Base-by-base conservation (phyloP, 2,113 vertebrate genomes). In the Barnardius zonarius region DNA sequence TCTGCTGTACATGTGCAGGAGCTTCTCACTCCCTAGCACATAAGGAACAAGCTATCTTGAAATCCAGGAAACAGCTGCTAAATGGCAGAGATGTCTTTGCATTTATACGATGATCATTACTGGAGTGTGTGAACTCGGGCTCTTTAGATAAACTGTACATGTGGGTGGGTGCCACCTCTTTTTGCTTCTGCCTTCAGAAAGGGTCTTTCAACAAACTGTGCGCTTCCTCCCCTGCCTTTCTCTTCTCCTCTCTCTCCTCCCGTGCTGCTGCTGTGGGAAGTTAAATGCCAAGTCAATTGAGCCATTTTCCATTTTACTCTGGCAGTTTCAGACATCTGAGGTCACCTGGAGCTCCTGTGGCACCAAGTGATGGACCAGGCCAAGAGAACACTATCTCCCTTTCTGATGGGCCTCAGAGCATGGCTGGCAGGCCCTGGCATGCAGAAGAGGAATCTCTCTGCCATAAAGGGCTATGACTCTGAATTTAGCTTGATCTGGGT, bases 31-130 rank as follows among this genome's bases (percentile, higher is more conserved):
- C 25, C 39, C 48, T 52, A 64, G 52, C 66, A 51, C 52, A 19
- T 25, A 73, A 73, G 49, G 48, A 95, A 13, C 19, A 37, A 91
- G 17, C 31, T 78, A 48, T 51, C 79, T 46, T 74, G 54, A 83
- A 90, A 96, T 63, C 82, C 51, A 75, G 72, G 82, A 83, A 94
- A 80, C 79, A 93, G 87, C 85, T 95, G 92, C 68, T 95, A 59
- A 96, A 83, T 70, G 63, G 46, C 70, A 80, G 72, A 66, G 44
- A 67, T 61, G n/a, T 80, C 75, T 89, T 79, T 66, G 44, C 62
- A 79, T 91, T 94, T 89, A 61, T 78, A 93, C 0, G 2, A 77
- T 62, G 76, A 96, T 93, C 86, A 61, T 86, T 90, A 90, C 66
- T 12, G 28, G 41, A 88, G 61, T 49, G 46, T 44, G 44, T 23